Conservation (phyloP, 1,140 invertebrate species). For the Drosophila neocordata region DNA sequence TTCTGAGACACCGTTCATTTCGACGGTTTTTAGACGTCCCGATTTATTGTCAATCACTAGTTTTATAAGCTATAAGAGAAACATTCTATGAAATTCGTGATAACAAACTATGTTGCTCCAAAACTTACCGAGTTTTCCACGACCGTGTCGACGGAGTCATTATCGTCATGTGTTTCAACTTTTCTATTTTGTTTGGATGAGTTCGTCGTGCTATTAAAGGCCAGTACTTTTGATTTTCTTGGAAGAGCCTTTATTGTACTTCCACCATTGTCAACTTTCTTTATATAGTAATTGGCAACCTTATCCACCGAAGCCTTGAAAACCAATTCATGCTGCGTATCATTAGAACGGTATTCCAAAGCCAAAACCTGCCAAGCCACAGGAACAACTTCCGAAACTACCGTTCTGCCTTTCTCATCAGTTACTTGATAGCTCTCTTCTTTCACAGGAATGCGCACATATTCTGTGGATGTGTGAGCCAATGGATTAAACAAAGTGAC, state of each 20-base stretch:
- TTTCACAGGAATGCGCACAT: constrained; percentile 89
- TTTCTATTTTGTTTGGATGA: background rate
- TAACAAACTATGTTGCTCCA: background rate
- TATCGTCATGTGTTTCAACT: background rate
- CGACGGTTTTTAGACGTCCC: constrained; percentile 85
- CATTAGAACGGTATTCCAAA: constrained; percentile 86
- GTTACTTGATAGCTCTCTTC: constrained; percentile 86
- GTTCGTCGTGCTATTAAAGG: background rate
- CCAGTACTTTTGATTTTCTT: background rate
- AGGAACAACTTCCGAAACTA: constrained; percentile 85
- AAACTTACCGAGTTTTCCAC: constrained; percentile 57
- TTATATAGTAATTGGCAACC: constrained; percentile 47
- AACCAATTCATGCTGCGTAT: constrained; percentile 86
- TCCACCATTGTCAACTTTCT: constrained; percentile 6
- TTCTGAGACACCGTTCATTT: constrained; percentile 81
- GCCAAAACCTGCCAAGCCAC: constrained; percentile 85
- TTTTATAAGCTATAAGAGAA: constrained; percentile 44
- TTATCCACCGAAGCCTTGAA: constrained; percentile 85
- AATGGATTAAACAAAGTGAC: constrained; percentile 93
- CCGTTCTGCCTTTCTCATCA: constrained; percentile 83
- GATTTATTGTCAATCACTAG: constrained; percentile 36
- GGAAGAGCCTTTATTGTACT: constrained; percentile 10
- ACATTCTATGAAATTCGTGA: background rate
- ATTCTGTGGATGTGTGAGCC: constrained; percentile 86
- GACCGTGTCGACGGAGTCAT: constrained; percentile 23